A percentile compares a stretch with the other conserved stretches of the same genome.
These are phyloP conservation scores for Todiramphus chloris DNA, from an alignment of 2,113 vertebrate genomes.

Conservation along the genomic window DNA sequence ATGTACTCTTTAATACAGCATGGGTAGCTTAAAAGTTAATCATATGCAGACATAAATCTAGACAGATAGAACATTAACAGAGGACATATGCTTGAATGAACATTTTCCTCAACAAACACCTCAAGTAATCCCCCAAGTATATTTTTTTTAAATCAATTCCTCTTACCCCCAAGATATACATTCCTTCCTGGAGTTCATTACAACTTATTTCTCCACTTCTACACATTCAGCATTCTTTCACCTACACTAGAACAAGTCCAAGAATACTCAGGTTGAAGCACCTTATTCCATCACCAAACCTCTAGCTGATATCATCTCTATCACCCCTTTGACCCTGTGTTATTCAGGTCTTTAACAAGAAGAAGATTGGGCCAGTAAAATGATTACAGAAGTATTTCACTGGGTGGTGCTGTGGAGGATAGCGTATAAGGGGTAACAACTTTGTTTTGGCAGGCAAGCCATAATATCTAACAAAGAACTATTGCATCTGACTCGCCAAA, in stretches of 20 bases:
- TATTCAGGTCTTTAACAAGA: neutral
- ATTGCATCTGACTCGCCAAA: neutral
- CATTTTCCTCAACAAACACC: neutral
- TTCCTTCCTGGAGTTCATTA: neutral
- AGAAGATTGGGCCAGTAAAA: neutral
- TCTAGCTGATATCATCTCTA: neutral
- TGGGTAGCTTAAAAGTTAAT: neutral
- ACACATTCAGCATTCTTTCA: neutral
- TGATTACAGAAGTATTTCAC: neutral
- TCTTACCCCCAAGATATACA: accelerated
- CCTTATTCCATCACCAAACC: neutral
- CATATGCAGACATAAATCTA: neutral
- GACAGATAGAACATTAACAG: neutral
- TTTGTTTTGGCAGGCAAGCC: neutral
- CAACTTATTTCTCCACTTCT: neutral
- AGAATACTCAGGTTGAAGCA: neutral
- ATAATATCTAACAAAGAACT: neutral
- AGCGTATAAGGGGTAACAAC: neutral
- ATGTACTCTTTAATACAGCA: neutral
- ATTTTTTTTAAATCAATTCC: neutral
- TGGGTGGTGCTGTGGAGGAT: neutral
- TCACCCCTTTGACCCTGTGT: neutral
- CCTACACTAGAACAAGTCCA: neutral
- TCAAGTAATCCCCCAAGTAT: neutral
- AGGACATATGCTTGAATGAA: accelerated